These are phyloP conservation scores for Drosophila arawakana DNA, from an alignment of 1,140 invertebrate species.

Conservation along the genomic window DNA sequence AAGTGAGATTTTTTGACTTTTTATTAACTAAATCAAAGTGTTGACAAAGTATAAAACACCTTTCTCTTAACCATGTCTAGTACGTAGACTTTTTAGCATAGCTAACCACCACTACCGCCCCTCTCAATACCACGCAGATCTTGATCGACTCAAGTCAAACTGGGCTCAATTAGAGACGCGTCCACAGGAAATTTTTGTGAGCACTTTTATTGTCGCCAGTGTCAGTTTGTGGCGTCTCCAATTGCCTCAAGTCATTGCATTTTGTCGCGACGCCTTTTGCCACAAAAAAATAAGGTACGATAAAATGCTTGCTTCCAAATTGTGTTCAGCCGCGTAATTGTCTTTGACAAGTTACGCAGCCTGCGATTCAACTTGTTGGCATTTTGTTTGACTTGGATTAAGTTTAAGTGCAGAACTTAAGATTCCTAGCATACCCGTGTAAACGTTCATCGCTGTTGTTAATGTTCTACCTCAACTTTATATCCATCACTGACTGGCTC, in stretches of 20 bases:
- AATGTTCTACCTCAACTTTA: background rate
- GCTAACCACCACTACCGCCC: background rate
- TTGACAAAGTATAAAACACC: constrained; percentile 42
- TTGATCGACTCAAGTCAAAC: constrained; percentile 21
- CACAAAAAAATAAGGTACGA: background rate
- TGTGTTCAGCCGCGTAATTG: constrained; percentile 68
- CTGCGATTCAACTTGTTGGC: constrained; percentile 59
- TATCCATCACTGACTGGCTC: background rate
- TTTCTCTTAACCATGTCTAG: constrained; percentile 61
- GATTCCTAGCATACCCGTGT: constrained; percentile 61
- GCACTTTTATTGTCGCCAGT: constrained; percentile 78
- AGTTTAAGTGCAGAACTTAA: constrained; percentile 71
- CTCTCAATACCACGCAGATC: constrained; percentile 17
- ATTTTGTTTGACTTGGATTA: constrained; percentile 78
- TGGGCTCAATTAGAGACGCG: constrained; percentile 76
- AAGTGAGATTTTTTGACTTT: constrained; percentile 14
- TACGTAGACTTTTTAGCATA: constrained; percentile 36
- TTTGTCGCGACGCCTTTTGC: constrained; percentile 73
- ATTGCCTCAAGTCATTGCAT: constrained; percentile 58
- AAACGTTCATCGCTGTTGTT: constrained; percentile 43
- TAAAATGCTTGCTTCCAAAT: constrained; percentile 25
- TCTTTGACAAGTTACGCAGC: constrained; percentile 68
- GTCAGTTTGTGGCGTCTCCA: constrained; percentile 35
- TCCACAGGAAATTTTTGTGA: constrained; percentile 64
- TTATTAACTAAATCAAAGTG: constrained; percentile 61